These are phyloP conservation scores for Sandelia bainsii DNA, from an alignment of 2,797 vertebrate species.

Conservation along the genomic window DNA sequence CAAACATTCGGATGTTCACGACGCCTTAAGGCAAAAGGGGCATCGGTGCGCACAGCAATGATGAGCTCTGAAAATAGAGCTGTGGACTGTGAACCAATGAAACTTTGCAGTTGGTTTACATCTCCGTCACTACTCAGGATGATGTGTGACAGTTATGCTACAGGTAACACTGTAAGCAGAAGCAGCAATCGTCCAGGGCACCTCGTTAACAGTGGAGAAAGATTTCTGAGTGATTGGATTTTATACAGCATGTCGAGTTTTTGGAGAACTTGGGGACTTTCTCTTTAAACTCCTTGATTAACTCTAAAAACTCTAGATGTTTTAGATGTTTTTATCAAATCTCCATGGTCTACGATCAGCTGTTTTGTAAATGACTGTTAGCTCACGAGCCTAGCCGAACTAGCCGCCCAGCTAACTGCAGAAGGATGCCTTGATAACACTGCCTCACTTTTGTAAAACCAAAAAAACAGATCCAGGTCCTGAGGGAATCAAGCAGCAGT, in stretches of 20 bases:
- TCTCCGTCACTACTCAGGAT: neutral
- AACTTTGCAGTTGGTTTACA: neutral
- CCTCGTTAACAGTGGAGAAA: neutral
- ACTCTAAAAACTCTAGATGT: neutral
- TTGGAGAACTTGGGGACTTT: too few relatives aligned
- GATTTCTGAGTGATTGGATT: too few relatives aligned
- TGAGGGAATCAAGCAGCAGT: too few relatives aligned
- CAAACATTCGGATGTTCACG: slow-evolving; percentile 57
- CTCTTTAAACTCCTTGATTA: too few relatives aligned
- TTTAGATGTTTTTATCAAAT: too few relatives aligned
- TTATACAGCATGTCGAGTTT: too few relatives aligned
- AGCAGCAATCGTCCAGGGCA: neutral
- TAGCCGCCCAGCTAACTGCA: too few relatives aligned
- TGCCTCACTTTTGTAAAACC: too few relatives aligned
- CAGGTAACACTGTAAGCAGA: neutral
- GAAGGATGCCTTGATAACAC: neutral
- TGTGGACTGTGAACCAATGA: slow-evolving; percentile 22
- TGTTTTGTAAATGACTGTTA: too few relatives aligned
- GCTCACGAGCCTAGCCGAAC: too few relatives aligned
- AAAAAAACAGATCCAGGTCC: too few relatives aligned
- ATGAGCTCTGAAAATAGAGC: slow-evolving; percentile 36
- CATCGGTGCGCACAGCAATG: slow-evolving; percentile 24
- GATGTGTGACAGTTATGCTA: neutral
- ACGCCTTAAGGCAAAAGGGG: slow-evolving; percentile 54
- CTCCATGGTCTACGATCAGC: too few relatives aligned